Evolutionary conservation across 2,888 invertebrate genomes (phyloP), one percentile per base, ranked within the genome.

Genomic region (Perizoma affinitatum): DNA sequence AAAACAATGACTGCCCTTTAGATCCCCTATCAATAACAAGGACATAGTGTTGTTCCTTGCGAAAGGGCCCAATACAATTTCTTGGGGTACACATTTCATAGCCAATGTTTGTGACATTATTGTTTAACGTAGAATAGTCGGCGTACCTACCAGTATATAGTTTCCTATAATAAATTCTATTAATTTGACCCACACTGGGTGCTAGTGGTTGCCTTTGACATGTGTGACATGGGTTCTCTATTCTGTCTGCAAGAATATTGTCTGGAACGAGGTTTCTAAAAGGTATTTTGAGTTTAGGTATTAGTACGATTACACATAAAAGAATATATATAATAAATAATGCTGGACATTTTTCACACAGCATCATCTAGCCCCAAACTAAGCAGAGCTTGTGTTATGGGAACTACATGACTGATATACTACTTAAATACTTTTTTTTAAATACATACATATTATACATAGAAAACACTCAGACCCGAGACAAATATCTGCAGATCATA

Each of bases 201-300:
- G 46, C 38, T 11, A 5, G 6, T 47, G 8, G 9, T 40, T 63
- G 59, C 34, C 34, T 34, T 41, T 54, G 67, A 62, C 67, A 62
- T 44, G 41, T 43, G 45, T 62, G 66, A 66, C 54, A 33, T 55
- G 66, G 66, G 66, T 50, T 47, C 7, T 46, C 41, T 56, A 22
- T 58, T 58, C 47, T 58, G 41, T 56, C 50, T 49, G 8, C 33
- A 34, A 53, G 36, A 45, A 4, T 36, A 36, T n/a, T 42, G n/a
- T 42, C 42, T 6, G 8, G n/a, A 42, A 42, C 42, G 5, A 4
- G 9, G n/a, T n/a, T 42, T 44, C 11, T 22, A 22, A 22, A n/a
- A 22, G 22, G 3, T 22, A 22, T 22, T 22, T 22, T 22, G 22
- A 22, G 1, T 22, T 22, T 22, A 22, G 3, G 3, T 22, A 2